These are phyloP conservation scores for Sitophilus oryzae DNA, from an alignment of 1,140 invertebrate species.

Conservation along the genomic window DNA sequence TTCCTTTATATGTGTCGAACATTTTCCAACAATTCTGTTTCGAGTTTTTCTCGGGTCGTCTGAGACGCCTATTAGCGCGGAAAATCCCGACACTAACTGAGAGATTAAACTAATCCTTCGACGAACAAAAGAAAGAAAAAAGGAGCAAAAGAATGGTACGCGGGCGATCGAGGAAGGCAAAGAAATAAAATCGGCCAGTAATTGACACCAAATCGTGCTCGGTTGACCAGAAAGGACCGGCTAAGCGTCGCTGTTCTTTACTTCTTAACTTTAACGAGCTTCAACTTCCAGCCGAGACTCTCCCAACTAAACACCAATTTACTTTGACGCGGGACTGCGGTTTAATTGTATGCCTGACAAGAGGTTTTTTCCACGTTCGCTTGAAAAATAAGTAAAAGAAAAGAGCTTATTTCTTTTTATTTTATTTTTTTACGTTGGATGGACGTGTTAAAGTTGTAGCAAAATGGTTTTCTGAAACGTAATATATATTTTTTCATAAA, in stretches of 20 bases:
- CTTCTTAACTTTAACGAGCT: constrained; percentile 14
- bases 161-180: constrained; percentile 26
- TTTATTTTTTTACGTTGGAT: too few species aligned
- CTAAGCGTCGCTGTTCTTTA: constrained; percentile 8
- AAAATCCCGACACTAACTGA: constrained; percentile 19
- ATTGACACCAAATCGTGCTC: constrained; percentile 30
- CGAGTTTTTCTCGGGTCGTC: too few species aligned
- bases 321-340: constrained; percentile 8
- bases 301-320: constrained; percentile 18
- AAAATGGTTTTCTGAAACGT: too few species aligned
- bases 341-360: constrained; percentile 16
- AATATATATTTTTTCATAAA: too few species aligned
- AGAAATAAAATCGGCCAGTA: constrained; percentile 24
- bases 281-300: constrained; percentile 4
- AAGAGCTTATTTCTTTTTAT: too few species aligned
- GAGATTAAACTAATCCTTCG: constrained; percentile 24
- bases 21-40: too few species aligned
- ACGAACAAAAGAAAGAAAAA: too few species aligned
- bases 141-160: too few species aligned
- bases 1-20: too few species aligned
- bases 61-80: constrained; percentile 10
- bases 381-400: too few species aligned
- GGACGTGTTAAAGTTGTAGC: too few species aligned
- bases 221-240: constrained; percentile 25
- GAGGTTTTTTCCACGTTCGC: too few species aligned